These are phyloP conservation scores for Rhorus exstirpatorius DNA, from an alignment of 2,888 invertebrate species.

Conservation along the genomic window DNA sequence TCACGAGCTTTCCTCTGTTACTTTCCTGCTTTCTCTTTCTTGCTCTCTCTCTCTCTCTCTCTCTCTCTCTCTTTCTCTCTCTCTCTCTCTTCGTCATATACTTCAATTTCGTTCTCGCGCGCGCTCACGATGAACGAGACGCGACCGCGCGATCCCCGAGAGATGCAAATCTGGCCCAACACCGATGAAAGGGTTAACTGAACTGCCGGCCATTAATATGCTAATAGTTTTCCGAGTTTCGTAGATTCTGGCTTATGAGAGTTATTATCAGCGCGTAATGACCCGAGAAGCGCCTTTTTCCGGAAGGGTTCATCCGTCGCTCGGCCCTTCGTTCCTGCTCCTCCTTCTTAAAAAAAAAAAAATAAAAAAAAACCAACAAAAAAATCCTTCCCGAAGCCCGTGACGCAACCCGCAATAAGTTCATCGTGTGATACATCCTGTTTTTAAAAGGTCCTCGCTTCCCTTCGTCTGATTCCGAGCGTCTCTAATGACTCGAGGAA, in stretches of 20 bases:
- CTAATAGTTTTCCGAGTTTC: constrained; percentile 86
- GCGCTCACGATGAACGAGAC: constrained; percentile 55
- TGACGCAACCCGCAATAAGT: constrained; percentile 12
- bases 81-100: constrained; percentile 56
- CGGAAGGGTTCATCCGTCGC: constrained; percentile 82
- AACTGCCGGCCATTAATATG: constrained; percentile 86
- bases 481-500: constrained; percentile 40
- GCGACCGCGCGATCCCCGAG: constrained; percentile 72
- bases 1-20: constrained; percentile 39
- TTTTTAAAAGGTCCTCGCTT: constrained; percentile 28
- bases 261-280: constrained; percentile 85
- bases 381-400: constrained; percentile 1
- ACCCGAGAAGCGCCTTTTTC: constrained; percentile 85
- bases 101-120: constrained; percentile 56
- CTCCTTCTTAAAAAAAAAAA: constrained; percentile 18
- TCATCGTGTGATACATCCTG: constrained; percentile 51
- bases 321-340: constrained; percentile 52
- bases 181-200: constrained; percentile 86
- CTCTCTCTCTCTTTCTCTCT: constrained; percentile 40
- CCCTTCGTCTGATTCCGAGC: constrained; percentile 15
- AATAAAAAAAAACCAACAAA: not conserved
- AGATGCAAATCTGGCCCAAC: constrained; percentile 85
- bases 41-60: too few relatives aligned
- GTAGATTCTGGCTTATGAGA: constrained; percentile 85
- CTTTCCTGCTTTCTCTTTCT: constrained; percentile 45